phyloP scores from a whole-genome alignment of 2,888 invertebrate genomes.

The Amphipyra tragopoginis region DNA sequence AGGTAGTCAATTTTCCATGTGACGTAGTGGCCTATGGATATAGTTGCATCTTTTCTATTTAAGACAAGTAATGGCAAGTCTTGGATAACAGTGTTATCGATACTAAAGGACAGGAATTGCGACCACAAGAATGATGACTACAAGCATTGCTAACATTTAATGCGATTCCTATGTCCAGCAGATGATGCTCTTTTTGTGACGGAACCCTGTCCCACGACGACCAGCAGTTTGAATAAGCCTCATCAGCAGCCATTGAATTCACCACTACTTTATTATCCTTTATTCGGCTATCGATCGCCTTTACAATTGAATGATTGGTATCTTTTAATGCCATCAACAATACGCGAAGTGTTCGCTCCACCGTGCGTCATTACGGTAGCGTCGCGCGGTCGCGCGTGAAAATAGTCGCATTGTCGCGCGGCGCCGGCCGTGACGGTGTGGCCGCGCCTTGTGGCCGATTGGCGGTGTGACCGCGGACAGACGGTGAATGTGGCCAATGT shows the following conservation, averaged over 20 bases:
- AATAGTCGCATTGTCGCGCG: conserved; percentile 70
- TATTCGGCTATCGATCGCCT: conserved; percentile 39
- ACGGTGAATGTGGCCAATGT: conserved; percentile 23
- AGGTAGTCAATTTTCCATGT: background rate
- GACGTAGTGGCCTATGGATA: background rate
- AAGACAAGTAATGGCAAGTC: no score
- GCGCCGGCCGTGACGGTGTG: conserved; percentile 68
- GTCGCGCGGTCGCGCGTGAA: conserved; percentile 70
- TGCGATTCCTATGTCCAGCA: no score
- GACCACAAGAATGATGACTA: no score
- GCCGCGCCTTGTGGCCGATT: conserved; percentile 70
- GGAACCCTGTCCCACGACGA: no score
- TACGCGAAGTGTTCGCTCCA: conserved; percentile 59
- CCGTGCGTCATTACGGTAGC: conserved; percentile 55
- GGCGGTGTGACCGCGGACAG: conserved; percentile 44
- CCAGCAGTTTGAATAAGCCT: conserved; percentile 5
- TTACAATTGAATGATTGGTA: conserved; percentile 56
- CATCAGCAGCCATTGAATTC: conserved; percentile 27
- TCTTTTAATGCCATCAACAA: conserved; percentile 56
- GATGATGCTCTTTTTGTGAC: no score
- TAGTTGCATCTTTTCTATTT: background rate
- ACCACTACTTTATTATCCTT: conserved; percentile 20
- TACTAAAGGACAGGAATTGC: no score
- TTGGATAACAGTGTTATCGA: no score
- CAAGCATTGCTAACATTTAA: no score